Conservation (phyloP, 2,888 invertebrate genomes). For the Drosophila merina region DNA sequence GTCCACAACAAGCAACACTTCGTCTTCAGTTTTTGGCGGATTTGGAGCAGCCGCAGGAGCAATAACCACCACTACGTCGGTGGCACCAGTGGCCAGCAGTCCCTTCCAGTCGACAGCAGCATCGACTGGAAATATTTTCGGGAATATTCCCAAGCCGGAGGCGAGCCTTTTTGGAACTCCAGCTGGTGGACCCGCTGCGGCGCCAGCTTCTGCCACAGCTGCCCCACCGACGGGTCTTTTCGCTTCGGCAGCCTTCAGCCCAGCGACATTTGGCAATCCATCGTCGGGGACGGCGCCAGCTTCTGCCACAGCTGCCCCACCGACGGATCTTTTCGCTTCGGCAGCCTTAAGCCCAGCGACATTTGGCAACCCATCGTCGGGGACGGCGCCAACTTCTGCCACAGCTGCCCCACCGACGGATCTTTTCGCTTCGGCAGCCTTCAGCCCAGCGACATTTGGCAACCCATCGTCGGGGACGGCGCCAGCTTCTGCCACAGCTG, state of each 20-base stretch:
- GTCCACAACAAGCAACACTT: conserved; percentile 23
- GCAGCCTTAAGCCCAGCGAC: conserved; percentile 64
- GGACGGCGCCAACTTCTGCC: conserved; percentile 28
- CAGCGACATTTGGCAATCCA: conserved; percentile 61
- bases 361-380: conserved; percentile 47
- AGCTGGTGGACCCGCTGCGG: conserved; percentile 41
- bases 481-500: too few species aligned
- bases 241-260: conserved; percentile 66
- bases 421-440: conserved; percentile 72
- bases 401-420: conserved; percentile 56
- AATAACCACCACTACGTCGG: conserved; percentile 4
- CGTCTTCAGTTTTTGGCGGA: conserved; percentile 32
- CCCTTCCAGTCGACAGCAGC: conserved; percentile 37
- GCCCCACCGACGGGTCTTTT: conserved; percentile 66
- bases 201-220: conserved; percentile 28
- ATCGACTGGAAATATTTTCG: conserved; percentile 70
- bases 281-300: too few species aligned
- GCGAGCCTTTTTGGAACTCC: conserved; percentile 70
- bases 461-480: conserved; percentile 32
- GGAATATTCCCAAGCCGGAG: conserved; percentile 81
- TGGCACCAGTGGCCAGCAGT: conserved; percentile 3
- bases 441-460: conserved; percentile 57
- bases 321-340: conserved; percentile 69
- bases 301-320: conserved; percentile 28
- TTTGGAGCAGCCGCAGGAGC: conserved; percentile 7